A percentile compares a stretch with the other conserved stretches of the same genome.
These are phyloP conservation scores for Eclectus roratus DNA, from an alignment of 2,113 vertebrate species.

Conservation along the genomic window DNA sequence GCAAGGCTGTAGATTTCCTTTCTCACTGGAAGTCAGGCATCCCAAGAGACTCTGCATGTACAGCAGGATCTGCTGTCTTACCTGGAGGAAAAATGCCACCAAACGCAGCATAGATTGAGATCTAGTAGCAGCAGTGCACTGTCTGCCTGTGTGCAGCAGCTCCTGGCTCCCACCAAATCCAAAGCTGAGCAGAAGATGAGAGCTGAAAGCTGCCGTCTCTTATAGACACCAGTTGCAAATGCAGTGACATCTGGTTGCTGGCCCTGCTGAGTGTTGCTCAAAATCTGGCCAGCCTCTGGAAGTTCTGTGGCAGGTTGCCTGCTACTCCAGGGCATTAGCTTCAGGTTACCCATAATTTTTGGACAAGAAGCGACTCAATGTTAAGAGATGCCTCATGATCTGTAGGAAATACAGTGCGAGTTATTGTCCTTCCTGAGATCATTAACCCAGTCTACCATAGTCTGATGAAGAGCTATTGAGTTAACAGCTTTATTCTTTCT, in stretches of 20 bases:
- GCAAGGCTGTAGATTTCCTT: not conserved
- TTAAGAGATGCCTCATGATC: not conserved
- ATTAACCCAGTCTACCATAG: fast-evolving
- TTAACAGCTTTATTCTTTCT: not conserved
- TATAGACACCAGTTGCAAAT: fast-evolving
- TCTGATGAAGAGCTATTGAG: not conserved
- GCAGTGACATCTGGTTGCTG: not conserved
- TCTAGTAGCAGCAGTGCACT: not conserved
- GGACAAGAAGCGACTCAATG: not conserved
- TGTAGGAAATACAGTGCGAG: not conserved
- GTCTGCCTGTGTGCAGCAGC: not conserved
- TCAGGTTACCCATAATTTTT: not conserved
- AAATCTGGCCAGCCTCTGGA: not conserved
- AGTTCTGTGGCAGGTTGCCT: not conserved
- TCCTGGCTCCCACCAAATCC: not conserved
- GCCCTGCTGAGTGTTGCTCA: not conserved
- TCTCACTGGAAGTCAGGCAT: not conserved
- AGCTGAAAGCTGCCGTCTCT: not conserved
- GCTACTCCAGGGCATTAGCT: not conserved
- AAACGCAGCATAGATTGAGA: not conserved
- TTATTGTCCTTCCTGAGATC: not conserved
- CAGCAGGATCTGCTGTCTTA: not conserved
- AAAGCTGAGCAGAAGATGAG: not conserved
- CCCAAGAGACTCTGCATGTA: not conserved
- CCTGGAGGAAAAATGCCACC: not conserved